These are phyloP conservation scores for Chironomus riparius DNA, from an alignment of 2,888 invertebrate genomes.

Conservation along the genomic window DNA sequence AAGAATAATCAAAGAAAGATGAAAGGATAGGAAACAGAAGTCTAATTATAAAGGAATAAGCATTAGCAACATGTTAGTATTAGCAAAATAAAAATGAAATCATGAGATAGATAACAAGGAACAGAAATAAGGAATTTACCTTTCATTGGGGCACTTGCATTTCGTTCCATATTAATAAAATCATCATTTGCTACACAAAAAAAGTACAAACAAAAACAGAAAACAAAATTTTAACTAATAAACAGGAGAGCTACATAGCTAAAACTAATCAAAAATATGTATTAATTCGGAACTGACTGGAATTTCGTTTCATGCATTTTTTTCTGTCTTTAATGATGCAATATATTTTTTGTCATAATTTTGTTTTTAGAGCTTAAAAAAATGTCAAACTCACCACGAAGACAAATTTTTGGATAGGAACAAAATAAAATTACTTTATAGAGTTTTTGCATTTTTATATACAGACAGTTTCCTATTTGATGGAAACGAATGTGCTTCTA, in stretches of 20 bases:
- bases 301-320: neutral
- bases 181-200: neutral
- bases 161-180: conserved; percentile 6
- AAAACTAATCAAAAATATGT: neutral
- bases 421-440: too few relatives aligned
- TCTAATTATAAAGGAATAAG: too few relatives aligned
- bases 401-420: neutral
- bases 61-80: too few relatives aligned
- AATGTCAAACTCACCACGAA: conserved; percentile 5
- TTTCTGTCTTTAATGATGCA: neutral
- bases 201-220: neutral
- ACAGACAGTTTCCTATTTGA: conserved; percentile 15
- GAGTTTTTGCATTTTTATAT: neutral
- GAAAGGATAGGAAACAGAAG: too few relatives aligned
- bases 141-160: neutral
- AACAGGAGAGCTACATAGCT: neutral
- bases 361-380: neutral
- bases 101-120: too few relatives aligned
- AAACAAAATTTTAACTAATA: neutral
- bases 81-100: too few relatives aligned
- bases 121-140: neutral
- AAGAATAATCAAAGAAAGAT: too few relatives aligned
- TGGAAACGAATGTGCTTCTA: conserved; percentile 20
- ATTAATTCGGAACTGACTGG: neutral
- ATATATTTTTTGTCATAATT: neutral